A percentile compares a stretch with the other conserved stretches of the same genome.
Evolutionary conservation across 1,140 invertebrate species (phyloP).

Genomic region (Diabrotica undecimpunctata): DNA sequence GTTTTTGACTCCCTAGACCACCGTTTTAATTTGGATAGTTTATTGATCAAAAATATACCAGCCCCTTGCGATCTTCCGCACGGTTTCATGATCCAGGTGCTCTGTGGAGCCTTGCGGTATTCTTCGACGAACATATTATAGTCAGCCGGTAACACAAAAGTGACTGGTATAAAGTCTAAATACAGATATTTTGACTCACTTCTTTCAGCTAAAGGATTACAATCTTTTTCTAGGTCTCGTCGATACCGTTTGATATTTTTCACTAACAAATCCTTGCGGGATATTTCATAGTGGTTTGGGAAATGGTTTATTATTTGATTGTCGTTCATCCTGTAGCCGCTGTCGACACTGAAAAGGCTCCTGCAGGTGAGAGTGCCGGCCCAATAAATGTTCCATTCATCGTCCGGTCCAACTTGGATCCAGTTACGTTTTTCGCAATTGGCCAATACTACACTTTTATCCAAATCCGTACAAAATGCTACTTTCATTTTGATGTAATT

Average conservation of each 20-base stretch:
- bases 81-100: slow-evolving; percentile 97
- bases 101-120: slow-evolving; percentile 84
- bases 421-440: slow-evolving; percentile 93
- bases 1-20: slow-evolving; percentile 81
- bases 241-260: slow-evolving; percentile 94
- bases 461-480: slow-evolving; percentile 86
- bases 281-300: slow-evolving; percentile 92
- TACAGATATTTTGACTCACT: slow-evolving; percentile 71
- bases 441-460: slow-evolving; percentile 90
- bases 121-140: slow-evolving; percentile 96
- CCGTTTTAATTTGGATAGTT: slow-evolving; percentile 81
- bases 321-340: slow-evolving; percentile 86
- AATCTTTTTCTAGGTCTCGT: slow-evolving; percentile 87
- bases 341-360: slow-evolving; percentile 88
- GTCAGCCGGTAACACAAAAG: slow-evolving; percentile 89
- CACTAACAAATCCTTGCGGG: slow-evolving; percentile 89
- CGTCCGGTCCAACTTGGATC: slow-evolving; percentile 84
- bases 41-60: slow-evolving; percentile 86
- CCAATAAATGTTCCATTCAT: slow-evolving; percentile 98
- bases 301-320: slow-evolving; percentile 91
- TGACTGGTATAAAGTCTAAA: slow-evolving; percentile 88
- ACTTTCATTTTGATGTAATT: slow-evolving; percentile 54
- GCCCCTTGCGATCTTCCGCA: slow-evolving; percentile 87
- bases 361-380: slow-evolving; percentile 85
- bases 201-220: slow-evolving; percentile 78